Evolutionary conservation across 2,113 vertebrate genomes (phyloP), one percentile per base, ranked within the genome.

Genomic region (Naja naja): DNA sequence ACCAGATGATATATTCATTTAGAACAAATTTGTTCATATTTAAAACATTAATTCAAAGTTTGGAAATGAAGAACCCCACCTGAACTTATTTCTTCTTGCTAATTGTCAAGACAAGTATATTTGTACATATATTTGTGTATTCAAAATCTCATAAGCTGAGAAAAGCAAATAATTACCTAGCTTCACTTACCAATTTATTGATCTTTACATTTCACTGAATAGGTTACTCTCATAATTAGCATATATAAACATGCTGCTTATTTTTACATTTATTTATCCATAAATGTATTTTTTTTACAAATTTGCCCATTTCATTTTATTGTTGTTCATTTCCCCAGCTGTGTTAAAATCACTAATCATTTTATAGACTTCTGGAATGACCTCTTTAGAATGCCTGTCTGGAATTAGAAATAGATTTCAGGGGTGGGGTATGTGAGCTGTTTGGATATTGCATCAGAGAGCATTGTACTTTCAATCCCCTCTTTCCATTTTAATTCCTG

Each of bases 381-480:
- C 39, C 74, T 39, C 85, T 93, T 91, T 91, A 93, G 89, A 96
- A 95, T 92, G 52, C 64, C 94, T 95, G 86, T 9, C 89, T 95
- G 93, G 93, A 90, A 94, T 87, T 69, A 92, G 89, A 94, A 91
- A 93, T 94, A 95, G 94, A 30, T 6, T 95, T 97, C 4, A 14
- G 7, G 23, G 23, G 95, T 95, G 95, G 94, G 92, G 47, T n/a
- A n/a, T 88, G 92, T 95, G 94, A 81, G 89, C 91, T 95, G 74
- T 81, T 43, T 81, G 18, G 34, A 43, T 95, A 52, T 94, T 94
- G 96, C 93, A 25, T 69, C 45, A 95, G 64, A 39, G 8, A 95
- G 3, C 69, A 95, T 92, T 92, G 93, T 88, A 85, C 86, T 89
- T 94, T 88, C 10, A 0, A 5, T 92, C 74, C 58, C 47, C 22